Evolutionary conservation across 37 sponge, comb jelly and placozoan species (phyloP).

Genomic region (Lycopodina hypogea): DNA sequence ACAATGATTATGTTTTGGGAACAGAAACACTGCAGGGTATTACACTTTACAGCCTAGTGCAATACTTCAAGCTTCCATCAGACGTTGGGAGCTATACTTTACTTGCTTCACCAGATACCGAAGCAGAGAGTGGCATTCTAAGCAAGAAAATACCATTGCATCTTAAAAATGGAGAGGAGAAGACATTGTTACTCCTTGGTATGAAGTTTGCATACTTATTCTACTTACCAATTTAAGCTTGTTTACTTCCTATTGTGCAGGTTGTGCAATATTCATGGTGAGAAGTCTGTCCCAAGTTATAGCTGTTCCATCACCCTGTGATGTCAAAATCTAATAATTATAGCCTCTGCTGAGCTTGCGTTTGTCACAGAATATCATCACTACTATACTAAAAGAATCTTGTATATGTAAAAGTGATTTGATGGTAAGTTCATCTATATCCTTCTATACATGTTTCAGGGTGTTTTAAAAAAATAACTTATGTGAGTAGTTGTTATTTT

Average conservation of each 20-base stretch:
- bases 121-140: background rate
- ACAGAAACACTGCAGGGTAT: background rate
- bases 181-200: conserved; percentile 23
- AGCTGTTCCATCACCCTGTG: background rate
- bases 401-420: conserved; percentile 2
- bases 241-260: no score
- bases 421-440: conserved; percentile 14
- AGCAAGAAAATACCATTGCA: background rate
- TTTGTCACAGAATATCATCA: background rate
- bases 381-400: background rate
- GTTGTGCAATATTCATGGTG: conserved; percentile 28
- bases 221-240: no score
- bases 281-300: background rate
- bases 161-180: background rate
- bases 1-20: background rate
- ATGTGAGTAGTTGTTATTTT: conserved; percentile 10
- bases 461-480: background rate
- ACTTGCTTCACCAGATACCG: background rate
- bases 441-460: background rate
- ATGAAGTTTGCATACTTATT: no score
- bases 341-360: conserved; percentile 13
- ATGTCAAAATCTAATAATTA: background rate
- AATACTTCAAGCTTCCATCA: conserved; percentile 25
- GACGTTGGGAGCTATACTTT: conserved; percentile 21
- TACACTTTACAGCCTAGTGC: background rate